phyloP scores from a whole-genome alignment of 2,888 invertebrate genomes.

The Trichopoda pennipes region DNA sequence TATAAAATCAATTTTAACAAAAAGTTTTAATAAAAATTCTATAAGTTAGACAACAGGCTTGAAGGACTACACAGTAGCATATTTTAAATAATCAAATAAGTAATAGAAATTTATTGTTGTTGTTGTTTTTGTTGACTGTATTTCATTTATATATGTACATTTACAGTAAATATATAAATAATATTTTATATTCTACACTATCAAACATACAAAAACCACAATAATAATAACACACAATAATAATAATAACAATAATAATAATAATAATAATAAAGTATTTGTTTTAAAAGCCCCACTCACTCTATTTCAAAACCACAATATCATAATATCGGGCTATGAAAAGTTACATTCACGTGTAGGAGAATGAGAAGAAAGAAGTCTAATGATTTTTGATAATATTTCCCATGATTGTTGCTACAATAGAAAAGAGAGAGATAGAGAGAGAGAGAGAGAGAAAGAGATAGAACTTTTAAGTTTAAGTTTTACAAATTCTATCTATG shows the following conservation, averaged over 20 bases:
- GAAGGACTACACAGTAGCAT: conserved; percentile 50
- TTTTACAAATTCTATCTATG: not conserved
- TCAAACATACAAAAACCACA: conserved; percentile 14
- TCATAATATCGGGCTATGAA: not conserved
- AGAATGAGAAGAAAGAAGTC: not conserved
- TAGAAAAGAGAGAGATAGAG: not conserved
- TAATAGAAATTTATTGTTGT: conserved; percentile 16
- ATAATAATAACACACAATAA: not conserved
- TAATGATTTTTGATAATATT: not conserved
- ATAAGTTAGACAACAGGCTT: conserved; percentile 61
- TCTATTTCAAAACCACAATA: not conserved
- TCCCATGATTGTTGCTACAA: not conserved
- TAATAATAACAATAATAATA: not conserved
- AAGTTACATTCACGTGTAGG: not conserved
- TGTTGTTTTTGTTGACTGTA: too few relatives aligned
- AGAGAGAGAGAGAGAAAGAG: not conserved
- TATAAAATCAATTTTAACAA: conserved; percentile 61
- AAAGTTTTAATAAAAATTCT: conserved; percentile 65
- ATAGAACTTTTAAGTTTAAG: not conserved
- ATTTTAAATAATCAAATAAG: conserved; percentile 17
- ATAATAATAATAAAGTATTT: not conserved
- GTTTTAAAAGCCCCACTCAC: conserved; percentile 20
- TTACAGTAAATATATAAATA: conserved; percentile 11
- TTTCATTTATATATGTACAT: not conserved
- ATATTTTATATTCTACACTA: conserved; percentile 17